A percentile compares a stretch with the other conserved stretches of the same genome.
Evolutionary conservation across 2,113 vertebrate species (phyloP).

Genomic region (Chaetodon trifascialis): DNA sequence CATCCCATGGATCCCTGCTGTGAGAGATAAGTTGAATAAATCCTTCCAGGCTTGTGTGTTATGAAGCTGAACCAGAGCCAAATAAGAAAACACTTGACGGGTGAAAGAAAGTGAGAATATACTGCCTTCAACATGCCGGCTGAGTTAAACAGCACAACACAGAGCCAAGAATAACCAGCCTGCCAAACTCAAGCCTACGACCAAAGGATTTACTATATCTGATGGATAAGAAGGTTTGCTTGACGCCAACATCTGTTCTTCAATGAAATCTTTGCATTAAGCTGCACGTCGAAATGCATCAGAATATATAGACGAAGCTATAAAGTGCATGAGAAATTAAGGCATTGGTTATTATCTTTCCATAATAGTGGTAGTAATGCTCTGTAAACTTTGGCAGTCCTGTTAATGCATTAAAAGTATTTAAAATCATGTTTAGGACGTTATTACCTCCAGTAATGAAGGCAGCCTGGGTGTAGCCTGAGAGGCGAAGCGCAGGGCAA

Average conservation of each 20-base stretch:
- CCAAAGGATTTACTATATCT: conserved; percentile 15
- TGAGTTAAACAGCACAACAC: background rate
- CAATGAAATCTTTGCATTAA: background rate
- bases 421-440: background rate
- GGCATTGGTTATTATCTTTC: background rate
- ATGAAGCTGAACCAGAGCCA: conserved; percentile 28
- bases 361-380: background rate
- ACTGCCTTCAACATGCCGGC: background rate
- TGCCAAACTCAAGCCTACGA: conserved; percentile 27
- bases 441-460: too few relatives aligned
- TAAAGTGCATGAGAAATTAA: background rate
- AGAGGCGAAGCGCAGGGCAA: background rate
- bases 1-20: conserved; percentile 20
- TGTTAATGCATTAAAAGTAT: background rate
- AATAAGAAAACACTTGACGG: background rate
- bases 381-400: too few relatives aligned
- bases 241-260: background rate
- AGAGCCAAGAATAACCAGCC: conserved; percentile 7
- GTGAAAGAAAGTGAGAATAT: background rate
- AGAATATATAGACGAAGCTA: background rate
- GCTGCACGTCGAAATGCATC: background rate
- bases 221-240: conserved; percentile 7
- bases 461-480: too few relatives aligned
- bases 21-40: conserved; percentile 47
- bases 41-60: conserved; percentile 12